phyloP scores from a whole-genome alignment of 2,113 vertebrate species.

The Clarias batrachus region DNA sequence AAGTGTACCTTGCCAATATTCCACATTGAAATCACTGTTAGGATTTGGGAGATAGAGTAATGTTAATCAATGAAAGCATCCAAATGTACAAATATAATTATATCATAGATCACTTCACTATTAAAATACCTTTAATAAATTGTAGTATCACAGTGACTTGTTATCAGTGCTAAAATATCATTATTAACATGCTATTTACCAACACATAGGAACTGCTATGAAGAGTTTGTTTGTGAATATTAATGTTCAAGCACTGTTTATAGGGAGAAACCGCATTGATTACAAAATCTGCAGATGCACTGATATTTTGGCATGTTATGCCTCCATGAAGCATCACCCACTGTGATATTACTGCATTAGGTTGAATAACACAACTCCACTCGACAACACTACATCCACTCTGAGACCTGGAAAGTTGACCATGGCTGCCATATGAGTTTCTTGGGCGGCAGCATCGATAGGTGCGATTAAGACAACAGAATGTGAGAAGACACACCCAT shows the following conservation, averaged over 20 bases:
- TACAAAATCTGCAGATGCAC: background rate
- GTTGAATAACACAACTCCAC: conserved; percentile 24
- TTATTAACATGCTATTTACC: background rate
- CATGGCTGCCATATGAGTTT: conserved; percentile 52
- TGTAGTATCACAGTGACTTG: background rate
- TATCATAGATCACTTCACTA: background rate
- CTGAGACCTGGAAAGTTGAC: conserved; percentile 58
- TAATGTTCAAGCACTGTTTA: background rate
- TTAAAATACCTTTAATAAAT: background rate
- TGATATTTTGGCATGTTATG: background rate
- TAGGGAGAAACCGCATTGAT: background rate
- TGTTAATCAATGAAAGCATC: conserved; percentile 19
- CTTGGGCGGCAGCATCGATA: conserved; percentile 40
- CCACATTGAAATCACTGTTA: conserved; percentile 62
- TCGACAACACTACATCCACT: conserved; percentile 15
- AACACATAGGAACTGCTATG: background rate
- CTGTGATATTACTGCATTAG: conserved; percentile 12
- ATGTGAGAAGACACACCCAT: conserved; percentile 49
- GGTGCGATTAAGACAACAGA: conserved; percentile 48
- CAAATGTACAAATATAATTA: conserved; percentile 15
- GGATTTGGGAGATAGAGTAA: conserved; percentile 40
- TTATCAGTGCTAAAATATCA: background rate
- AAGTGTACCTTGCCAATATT: conserved; percentile 63
- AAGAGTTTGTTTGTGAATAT: background rate
- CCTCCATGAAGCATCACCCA: background rate